Base-by-base conservation (phyloP, 2,113 vertebrate species). In the Syngnathoides biaculeatus region DNA sequence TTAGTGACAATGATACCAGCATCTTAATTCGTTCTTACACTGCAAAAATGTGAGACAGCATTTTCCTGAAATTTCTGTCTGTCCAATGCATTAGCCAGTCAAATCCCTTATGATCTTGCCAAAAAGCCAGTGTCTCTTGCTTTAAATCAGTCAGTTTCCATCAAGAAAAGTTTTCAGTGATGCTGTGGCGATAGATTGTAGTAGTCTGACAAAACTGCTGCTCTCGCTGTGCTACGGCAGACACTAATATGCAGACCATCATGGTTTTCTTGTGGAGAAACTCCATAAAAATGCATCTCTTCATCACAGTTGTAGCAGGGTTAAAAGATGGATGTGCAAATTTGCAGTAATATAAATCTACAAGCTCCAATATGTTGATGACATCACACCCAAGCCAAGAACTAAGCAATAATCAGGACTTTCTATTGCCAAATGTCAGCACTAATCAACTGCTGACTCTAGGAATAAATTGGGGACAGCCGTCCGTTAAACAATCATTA, bases 401-500 rank as follows among this genome's bases (percentile, higher is more conserved):
- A 82, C 66, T 73, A 68, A 77, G 69, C 75, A 74, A 57, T 78
- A 70, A 82, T 65, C 57, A 17, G 52, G 77, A 70, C 57, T 68
- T 60, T 75, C 53, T 70, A 19, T 47, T 57, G 69, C 64, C 77
- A 79, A 86, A 88, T 82, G 84, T 88, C 86, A 84, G 69, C 59
- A 69, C 69, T 67, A 67, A 70, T 71, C 70, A 65, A 66, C 61
- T 52, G 58, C 73, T 27, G 55, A 56, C 39, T 38, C 69, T 74
- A 80, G 80, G 81, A 79, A 79, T 74, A n/a, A 42, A 35, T 67
- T 77, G 88, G 79, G 78, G 77, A 79, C 82, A 87, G 85, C 83
- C 81, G 85, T 88, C 66, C 70, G 59, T 69, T 73, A 73, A 75
- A 81, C 78, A 75, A 82, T 88, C 85, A 86, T 86, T 85, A 78